Conservation (phyloP, 2,113 vertebrate genomes). For the cattle (Bos taurus) region ARS-UCD2.0 NC_037351.1:34205501-34206000, state of each 20-base stretch:
- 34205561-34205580: neutral
- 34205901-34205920: neutral
- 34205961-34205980: neutral
- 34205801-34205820: neutral
- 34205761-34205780: neutral
- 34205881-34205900: neutral
- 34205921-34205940: neutral
- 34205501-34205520: neutral
- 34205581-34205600: neutral
- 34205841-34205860: neutral
- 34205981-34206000: neutral
- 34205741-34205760: neutral
- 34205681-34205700: neutral
- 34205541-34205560: neutral
- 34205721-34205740: neutral
- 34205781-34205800: neutral
- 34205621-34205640: neutral
- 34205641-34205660: conserved; percentile 1
- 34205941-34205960: neutral
- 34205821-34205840: neutral
- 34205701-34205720: neutral
- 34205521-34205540: neutral
- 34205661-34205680: neutral
- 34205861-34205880: neutral
- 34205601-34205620: neutral